These are phyloP conservation scores for Botia kubotai DNA, from an alignment of 2,797 vertebrate genomes.

Conservation along the genomic window DNA sequence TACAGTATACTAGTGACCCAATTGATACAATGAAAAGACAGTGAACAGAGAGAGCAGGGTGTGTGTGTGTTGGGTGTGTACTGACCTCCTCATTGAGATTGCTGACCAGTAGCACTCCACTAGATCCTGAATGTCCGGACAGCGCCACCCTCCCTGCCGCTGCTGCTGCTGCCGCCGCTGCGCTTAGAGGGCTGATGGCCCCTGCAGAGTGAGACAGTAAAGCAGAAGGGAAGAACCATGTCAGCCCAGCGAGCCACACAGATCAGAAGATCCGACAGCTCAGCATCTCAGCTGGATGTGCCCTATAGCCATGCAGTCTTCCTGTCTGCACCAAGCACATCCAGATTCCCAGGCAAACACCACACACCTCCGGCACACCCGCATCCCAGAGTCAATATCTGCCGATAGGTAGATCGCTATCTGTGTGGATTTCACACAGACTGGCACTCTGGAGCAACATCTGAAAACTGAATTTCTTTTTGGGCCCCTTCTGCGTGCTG, in stretches of 20 bases:
- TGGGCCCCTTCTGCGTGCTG: slow-evolving; percentile 10
- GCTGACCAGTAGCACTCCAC: slow-evolving; percentile 92
- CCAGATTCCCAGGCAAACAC: slow-evolving; percentile 23
- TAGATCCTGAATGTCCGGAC: slow-evolving; percentile 89
- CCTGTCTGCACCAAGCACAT: slow-evolving; percentile 46
- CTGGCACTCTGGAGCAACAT: slow-evolving; percentile 32
- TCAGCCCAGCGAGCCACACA: slow-evolving; percentile 1
- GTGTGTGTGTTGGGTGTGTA: slow-evolving; percentile 32
- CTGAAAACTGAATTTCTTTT: slow-evolving; percentile 20
- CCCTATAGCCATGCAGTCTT: slow-evolving; percentile 48
- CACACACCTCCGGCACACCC: slow-evolving; percentile 27
- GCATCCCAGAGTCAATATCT: slow-evolving; percentile 42
- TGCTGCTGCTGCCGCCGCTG: slow-evolving; percentile 92
- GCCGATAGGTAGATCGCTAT: slow-evolving; percentile 20
- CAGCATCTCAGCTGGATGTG: slow-evolving; percentile 31
- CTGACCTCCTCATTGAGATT: slow-evolving; percentile 97
- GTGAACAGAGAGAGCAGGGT: slow-evolving; percentile 47
- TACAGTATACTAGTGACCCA: slow-evolving; percentile 66
- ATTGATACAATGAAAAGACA: slow-evolving; percentile 49
- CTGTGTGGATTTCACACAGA: slow-evolving; percentile 49
- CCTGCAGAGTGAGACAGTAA: slow-evolving; percentile 80
- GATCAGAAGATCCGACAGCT: slow-evolving; percentile 10
- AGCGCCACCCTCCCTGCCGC: slow-evolving; percentile 94
- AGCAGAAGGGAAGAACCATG: neutral
- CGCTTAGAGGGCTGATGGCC: slow-evolving; percentile 94